A percentile compares a stretch with the other conserved stretches of the same genome.
These are phyloP conservation scores for Bombus vancouverensis DNA, from an alignment of 1,140 invertebrate genomes.

Conservation along the genomic window DNA sequence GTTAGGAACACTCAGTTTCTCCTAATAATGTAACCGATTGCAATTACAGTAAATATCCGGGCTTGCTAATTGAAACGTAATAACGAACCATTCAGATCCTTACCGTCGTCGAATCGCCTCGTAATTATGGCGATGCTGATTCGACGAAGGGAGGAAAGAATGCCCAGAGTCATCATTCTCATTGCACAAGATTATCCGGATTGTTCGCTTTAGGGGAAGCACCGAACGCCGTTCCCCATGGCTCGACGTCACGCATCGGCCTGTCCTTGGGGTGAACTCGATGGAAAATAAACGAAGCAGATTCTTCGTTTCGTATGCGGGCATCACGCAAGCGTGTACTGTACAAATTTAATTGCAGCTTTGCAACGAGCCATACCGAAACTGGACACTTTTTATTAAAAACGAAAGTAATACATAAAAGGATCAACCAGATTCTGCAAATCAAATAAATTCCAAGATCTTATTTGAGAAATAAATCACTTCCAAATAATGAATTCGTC, in stretches of 20 bases:
- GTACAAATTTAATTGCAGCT: too few relatives aligned
- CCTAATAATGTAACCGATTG: conserved; percentile 46
- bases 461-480: too few relatives aligned
- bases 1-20: not conserved
- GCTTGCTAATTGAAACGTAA: conserved; percentile 63
- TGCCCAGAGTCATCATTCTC: conserved; percentile 36
- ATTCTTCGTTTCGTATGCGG: not conserved
- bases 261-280: not conserved
- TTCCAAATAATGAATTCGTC: too few relatives aligned
- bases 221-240: not conserved
- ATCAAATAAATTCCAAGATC: too few relatives aligned
- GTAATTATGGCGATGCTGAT: conserved; percentile 52
- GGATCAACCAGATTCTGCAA: too few relatives aligned
- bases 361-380: too few relatives aligned
- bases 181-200: conserved; percentile 54
- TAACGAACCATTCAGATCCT: conserved; percentile 59
- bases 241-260: not conserved
- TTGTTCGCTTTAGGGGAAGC: conserved; percentile 28
- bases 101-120: not conserved
- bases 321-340: not conserved
- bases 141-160: conserved; percentile 33
- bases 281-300: conserved; percentile 12
- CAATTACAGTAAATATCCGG: conserved; percentile 42
- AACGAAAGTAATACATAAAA: too few relatives aligned
- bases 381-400: too few relatives aligned